A percentile compares a stretch with the other conserved stretches of the same genome.
Evolutionary conservation across 92 coral and sea anemone species (phyloP).

Genomic region (Bergia sp.): DNA sequence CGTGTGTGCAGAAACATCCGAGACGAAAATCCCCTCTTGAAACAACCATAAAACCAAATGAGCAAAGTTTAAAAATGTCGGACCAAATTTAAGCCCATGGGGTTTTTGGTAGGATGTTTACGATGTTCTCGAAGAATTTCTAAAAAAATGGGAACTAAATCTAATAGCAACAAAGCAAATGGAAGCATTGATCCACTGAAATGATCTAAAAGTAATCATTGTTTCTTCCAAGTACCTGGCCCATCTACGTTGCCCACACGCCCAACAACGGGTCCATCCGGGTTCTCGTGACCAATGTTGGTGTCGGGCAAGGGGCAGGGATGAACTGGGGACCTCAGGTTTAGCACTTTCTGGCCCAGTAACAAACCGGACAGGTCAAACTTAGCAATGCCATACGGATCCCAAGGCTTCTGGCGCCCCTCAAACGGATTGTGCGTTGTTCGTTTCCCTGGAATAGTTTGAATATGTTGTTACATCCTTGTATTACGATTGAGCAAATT

Average conservation of each 20-base stretch:
- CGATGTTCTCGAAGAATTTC: no score
- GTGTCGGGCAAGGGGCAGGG: conserved; percentile 88
- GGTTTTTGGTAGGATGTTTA: no score
- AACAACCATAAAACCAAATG: neutral
- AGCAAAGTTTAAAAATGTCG: no score
- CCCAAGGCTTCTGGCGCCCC: conserved; percentile 87
- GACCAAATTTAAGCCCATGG: neutral
- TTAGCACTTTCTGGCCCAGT: conserved; percentile 81
- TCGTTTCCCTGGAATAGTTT: conserved; percentile 76
- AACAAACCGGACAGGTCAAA: conserved; percentile 89
- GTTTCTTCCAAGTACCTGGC: conserved; percentile 67
- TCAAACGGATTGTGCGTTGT: conserved; percentile 96
- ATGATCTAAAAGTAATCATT: neutral
- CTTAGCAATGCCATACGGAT: conserved; percentile 94
- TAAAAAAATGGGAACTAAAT: no score
- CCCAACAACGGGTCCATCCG: conserved; percentile 86
- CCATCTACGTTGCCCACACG: conserved; percentile 93
- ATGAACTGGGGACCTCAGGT: conserved; percentile 82
- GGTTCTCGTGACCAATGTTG: conserved; percentile 84
- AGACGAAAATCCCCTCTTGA: neutral
- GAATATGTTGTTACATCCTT: neutral
- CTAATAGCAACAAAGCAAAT: no score
- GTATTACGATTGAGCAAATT: neutral
- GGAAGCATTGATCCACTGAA: no score
- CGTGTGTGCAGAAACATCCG: neutral